Base-by-base conservation (phyloP, 1,140 invertebrate species). In the Lordiphosa stackelbergi region DNA sequence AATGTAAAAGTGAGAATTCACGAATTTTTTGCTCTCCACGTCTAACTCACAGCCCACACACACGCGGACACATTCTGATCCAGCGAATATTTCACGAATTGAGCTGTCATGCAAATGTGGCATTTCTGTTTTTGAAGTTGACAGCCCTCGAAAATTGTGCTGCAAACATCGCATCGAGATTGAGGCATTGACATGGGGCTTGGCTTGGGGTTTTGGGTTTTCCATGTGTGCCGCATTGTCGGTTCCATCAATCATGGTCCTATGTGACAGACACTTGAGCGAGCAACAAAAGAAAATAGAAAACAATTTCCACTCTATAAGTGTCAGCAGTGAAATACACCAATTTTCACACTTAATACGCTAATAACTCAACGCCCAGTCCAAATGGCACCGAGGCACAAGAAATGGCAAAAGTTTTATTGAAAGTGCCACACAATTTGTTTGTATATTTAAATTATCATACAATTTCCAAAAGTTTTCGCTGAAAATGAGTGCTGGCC, bases 381-480 rank as follows among this genome's bases (percentile, higher is more conserved):
- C 37, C 8, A 47, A 48, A 19, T 13, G 34, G 53, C 48, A 41
- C 28, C 53, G 41, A 37, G 46, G 63, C 59, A 49, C 38, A 70
- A 68, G 72, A 83, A 83, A 81, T 83, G 72, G 77, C 69, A 72
- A 83, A 81, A 81, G 77, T 81, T 81, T 77, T 81, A 77, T 81
- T 83, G 77, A 83, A 81, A 83, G 72, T 71, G 77, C 77, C 77
- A 83, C 77, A 81, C 77, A 81, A 81, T 81, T 81, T 81, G 77
- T 81, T 81, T 81, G 77, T 83, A 81, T 81, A 81, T 83, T 81
- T 77, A 81, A 81, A 81, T 81, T 79, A 79, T 81, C 74, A 81
- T 81, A 81, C 69, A 81, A 81, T 81, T 81, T 73, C 58, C 52
- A 42, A 79, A 79, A 58, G 52, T 46, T 79, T 79, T 73, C 43